Evolutionary conservation across 1,140 invertebrate species (phyloP).

Genomic region (Heliconius congener): DNA sequence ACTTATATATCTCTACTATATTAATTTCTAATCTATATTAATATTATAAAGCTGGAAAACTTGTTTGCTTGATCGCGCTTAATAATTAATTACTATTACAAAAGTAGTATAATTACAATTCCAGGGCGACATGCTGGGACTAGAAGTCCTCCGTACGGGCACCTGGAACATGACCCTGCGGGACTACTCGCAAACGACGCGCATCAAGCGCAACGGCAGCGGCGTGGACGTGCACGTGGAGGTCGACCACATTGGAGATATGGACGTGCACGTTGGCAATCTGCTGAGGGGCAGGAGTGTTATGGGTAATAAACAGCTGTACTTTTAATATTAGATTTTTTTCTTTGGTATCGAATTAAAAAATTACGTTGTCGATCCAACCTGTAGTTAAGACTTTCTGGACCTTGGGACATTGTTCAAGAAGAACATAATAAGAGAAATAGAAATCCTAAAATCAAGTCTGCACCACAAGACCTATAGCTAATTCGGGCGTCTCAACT

Average conservation of each 20-base stretch:
- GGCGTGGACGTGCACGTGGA: constrained; percentile 84
- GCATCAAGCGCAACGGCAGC: constrained; percentile 82
- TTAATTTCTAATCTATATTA: too few species aligned
- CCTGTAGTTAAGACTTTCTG: too few species aligned
- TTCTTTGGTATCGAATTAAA: background rate
- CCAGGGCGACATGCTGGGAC: constrained; percentile 83
- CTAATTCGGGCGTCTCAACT: too few species aligned
- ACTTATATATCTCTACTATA: too few species aligned
- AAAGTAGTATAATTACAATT: constrained; percentile 44
- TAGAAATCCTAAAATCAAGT: too few species aligned
- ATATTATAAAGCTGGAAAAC: too few species aligned
- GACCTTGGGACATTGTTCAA: too few species aligned
- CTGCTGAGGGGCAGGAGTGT: constrained; percentile 84
- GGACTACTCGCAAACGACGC: constrained; percentile 89
- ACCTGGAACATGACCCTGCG: constrained; percentile 88
- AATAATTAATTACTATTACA: too few species aligned
- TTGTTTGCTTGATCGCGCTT: too few species aligned
- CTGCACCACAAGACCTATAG: too few species aligned
- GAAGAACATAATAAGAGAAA: too few species aligned
- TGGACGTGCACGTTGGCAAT: constrained; percentile 90
- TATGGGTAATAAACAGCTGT: constrained; percentile 77
- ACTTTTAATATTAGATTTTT: background rate
- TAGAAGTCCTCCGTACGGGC: constrained; percentile 83
- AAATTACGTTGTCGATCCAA: too few species aligned
- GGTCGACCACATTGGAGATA: constrained; percentile 87